Base-by-base conservation (phyloP, 2,113 vertebrate species). In the Bucco capensis region DNA sequence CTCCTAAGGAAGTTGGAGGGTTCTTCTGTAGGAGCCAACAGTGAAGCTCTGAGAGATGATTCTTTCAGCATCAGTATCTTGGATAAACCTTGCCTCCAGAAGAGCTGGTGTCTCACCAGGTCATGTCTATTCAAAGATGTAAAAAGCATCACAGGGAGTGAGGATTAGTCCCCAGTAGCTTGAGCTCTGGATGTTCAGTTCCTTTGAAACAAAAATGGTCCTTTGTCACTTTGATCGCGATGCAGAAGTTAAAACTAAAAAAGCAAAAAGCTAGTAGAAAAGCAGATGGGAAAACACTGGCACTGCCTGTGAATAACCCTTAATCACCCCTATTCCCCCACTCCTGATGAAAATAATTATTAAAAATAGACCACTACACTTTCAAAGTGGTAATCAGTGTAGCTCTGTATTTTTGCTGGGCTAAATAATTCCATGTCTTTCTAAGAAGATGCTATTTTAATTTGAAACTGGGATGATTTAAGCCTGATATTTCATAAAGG, bases 391-490 rank as follows among this genome's bases (percentile, higher is more conserved):
- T 65, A 58, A 72, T 86, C 75, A n/a, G 27, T 35, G 38, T 42
- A 70, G 49, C 37, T 83, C 56, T 82, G 6, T 53, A 66, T 61
- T 88, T 93, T 89, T 92, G 40, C 54, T 6, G 3, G 61, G 28
- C 57, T 65, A 81, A 92, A 35, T 74, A 64, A 75, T 90, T 64
- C 61, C 25, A 24, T 50, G 44, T 72, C 86, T 88, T 90, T 72
- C 74, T 69, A 79, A 92, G 75, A 79, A 85, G 71, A 40, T 82
- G 54, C 28, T 88, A 62, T 84, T 95, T 95, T 90, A 22, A 57
- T 69, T 84, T 90, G 83, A 78, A 94, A 81, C 44, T 37, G 35
- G 6, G 6, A 61, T 88, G 73, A 86, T 86, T 88, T 93, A 81
- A 94, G 42, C 46, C 54, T 75, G 33, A 14, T 90, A 53, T 46